Percentiles rank a stretch among this genome's conserved stretches.
These are phyloP conservation scores for Plodia interpunctella DNA, from an alignment of 1,140 invertebrate species.

Conservation along the genomic window DNA sequence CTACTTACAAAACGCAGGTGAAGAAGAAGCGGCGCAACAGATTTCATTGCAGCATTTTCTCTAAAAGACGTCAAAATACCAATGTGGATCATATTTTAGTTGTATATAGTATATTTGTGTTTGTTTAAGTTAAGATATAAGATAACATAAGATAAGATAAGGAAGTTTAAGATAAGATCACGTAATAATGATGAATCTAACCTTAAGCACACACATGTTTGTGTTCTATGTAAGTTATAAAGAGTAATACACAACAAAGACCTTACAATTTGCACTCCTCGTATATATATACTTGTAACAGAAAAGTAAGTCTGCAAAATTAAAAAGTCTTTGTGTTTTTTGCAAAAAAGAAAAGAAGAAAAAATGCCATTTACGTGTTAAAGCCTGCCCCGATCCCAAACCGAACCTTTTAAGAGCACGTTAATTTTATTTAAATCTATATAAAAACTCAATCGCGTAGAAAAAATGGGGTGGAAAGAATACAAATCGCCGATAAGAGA, in stretches of 20 bases:
- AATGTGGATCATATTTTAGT: too few species aligned
- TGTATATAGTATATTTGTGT: too few species aligned
- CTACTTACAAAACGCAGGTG: too few species aligned
- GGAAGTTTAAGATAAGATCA: too few species aligned
- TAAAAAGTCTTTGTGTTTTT: not conserved
- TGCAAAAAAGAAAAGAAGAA: not conserved
- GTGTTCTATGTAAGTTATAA: not conserved
- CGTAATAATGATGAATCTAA: too few species aligned
- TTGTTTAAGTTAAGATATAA: too few species aligned
- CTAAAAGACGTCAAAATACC: too few species aligned
- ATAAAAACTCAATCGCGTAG: conserved; percentile 15
- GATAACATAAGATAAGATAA: too few species aligned
- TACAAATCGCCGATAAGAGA: conserved; percentile 32
- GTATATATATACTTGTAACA: not conserved
- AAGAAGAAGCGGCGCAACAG: too few species aligned
- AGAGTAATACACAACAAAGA: not conserved
- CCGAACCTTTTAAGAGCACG: conserved; percentile 4
- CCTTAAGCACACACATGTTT: too few species aligned
- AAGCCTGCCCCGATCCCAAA: not conserved
- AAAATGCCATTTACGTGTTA: not conserved
- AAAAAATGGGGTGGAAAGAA: conserved; percentile 27
- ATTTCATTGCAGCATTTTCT: too few species aligned
- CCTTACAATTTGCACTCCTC: not conserved
- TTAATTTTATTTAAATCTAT: conserved; percentile 20
- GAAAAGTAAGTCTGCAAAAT: not conserved